These are phyloP conservation scores for Crotalus horridus DNA, from an alignment of 2,113 vertebrate species.

Conservation along the genomic window DNA sequence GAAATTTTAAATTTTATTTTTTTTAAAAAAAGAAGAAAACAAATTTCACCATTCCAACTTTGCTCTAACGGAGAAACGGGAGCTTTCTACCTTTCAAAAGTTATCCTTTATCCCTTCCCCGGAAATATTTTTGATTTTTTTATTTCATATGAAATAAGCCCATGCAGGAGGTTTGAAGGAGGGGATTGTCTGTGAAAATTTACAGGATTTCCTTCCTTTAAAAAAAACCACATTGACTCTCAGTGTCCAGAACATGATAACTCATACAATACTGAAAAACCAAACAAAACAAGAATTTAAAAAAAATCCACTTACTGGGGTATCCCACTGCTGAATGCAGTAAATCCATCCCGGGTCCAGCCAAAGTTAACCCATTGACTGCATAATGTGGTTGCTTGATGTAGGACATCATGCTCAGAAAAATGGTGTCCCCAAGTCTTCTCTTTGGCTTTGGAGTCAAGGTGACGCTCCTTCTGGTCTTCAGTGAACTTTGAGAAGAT, in stretches of 20 bases:
- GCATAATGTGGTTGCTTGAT: slow-evolving; percentile 87
- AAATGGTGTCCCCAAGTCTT: neutral
- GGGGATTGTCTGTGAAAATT: neutral
- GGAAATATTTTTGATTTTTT: neutral
- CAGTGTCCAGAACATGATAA: neutral
- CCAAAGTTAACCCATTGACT: slow-evolving; percentile 83
- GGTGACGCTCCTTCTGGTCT: neutral
- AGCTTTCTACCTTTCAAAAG: neutral
- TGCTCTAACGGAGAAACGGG: neutral
- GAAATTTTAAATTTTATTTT: neutral
- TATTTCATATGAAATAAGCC: neutral
- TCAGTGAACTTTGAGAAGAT: neutral
- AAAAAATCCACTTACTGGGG: slow-evolving; percentile 71
- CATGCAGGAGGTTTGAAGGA: neutral
- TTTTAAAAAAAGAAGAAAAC: neutral
- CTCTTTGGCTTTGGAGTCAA: neutral
- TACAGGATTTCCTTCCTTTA: neutral
- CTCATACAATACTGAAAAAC: neutral
- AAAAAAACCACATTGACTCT: neutral
- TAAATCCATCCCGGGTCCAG: slow-evolving; percentile 83
- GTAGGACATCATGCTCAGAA: slow-evolving; percentile 85
- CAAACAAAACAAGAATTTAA: neutral
- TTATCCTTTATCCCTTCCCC: no score
- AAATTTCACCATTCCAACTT: neutral
- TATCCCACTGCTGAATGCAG: slow-evolving; percentile 82